Evolutionary conservation across 2,888 invertebrate genomes (phyloP).

Genomic region (Chaitophorus viminalis): DNA sequence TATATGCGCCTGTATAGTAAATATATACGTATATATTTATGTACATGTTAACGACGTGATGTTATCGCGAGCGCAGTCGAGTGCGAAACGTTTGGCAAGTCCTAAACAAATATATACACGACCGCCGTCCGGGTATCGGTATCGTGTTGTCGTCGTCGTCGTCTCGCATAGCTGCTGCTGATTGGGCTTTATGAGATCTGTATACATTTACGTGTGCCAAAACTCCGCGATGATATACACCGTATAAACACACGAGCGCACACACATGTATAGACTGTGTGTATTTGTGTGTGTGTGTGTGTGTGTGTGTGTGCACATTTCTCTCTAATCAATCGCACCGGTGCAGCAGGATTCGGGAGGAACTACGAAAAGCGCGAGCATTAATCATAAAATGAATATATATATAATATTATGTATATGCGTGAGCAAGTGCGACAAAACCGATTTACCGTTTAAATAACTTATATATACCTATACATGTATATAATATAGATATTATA

Average conservation of each 20-base stretch:
- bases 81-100: conserved; percentile 50
- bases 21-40: too few relatives aligned
- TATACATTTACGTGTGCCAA: conserved; percentile 14
- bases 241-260: background rate
- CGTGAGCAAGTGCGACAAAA: conserved; percentile 6
- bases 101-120: conserved; percentile 51
- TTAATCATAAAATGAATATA: background rate
- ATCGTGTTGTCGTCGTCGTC: background rate
- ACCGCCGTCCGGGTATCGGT: background rate
- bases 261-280: too few relatives aligned
- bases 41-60: conserved; percentile 4
- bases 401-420: background rate
- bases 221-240: conserved; percentile 2
- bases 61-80: conserved; percentile 31
- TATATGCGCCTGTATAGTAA: background rate
- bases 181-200: conserved; percentile 51
- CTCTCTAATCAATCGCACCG: conserved; percentile 49
- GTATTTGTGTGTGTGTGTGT: too few relatives aligned
- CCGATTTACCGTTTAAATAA: conserved; percentile 26
- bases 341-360: background rate
- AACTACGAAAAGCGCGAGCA: background rate
- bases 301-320: background rate
- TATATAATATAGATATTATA: background rate
- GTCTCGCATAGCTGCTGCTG: conserved; percentile 13
- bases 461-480: background rate